These are phyloP conservation scores for Octomys mimax DNA, from an alignment of 2,797 vertebrate genomes.

Conservation along the genomic window DNA sequence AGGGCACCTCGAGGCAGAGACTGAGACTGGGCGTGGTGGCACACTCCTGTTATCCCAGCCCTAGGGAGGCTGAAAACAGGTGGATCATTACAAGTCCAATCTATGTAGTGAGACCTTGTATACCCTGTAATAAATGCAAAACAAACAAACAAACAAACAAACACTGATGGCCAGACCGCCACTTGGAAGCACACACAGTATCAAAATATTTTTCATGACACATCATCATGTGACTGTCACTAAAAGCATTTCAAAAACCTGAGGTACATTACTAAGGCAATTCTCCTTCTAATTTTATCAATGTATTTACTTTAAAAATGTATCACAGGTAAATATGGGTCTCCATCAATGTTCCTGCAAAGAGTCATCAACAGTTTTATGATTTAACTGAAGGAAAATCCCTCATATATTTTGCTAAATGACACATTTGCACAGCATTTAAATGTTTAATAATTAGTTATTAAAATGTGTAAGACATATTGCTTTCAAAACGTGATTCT, in stretches of 20 bases:
- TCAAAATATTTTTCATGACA: background rate
- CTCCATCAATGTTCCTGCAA: background rate
- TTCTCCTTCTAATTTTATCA: background rate
- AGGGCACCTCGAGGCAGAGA: too few relatives aligned
- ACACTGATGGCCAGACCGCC: conserved; percentile 6
- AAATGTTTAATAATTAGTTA: conserved; percentile 61
- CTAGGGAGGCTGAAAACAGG: too few relatives aligned
- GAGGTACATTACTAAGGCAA: background rate
- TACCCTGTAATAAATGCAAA: too few relatives aligned
- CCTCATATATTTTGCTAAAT: conserved; percentile 49
- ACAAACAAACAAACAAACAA: background rate
- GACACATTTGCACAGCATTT: conserved; percentile 46
- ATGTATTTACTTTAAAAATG: background rate
- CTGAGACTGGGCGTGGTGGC: too few relatives aligned
- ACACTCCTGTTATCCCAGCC: too few relatives aligned
- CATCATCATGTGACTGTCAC: background rate
- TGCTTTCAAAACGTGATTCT: conserved; percentile 37
- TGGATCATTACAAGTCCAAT: too few relatives aligned
- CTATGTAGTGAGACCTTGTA: too few relatives aligned
- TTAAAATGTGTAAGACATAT: conserved; percentile 35
- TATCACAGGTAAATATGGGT: background rate
- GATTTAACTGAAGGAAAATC: background rate
- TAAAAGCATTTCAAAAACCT: conserved; percentile 30
- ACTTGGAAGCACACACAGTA: background rate
- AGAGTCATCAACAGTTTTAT: background rate